Conservation (phyloP, 1,140 invertebrate species). For the Ips nitidus region DNA sequence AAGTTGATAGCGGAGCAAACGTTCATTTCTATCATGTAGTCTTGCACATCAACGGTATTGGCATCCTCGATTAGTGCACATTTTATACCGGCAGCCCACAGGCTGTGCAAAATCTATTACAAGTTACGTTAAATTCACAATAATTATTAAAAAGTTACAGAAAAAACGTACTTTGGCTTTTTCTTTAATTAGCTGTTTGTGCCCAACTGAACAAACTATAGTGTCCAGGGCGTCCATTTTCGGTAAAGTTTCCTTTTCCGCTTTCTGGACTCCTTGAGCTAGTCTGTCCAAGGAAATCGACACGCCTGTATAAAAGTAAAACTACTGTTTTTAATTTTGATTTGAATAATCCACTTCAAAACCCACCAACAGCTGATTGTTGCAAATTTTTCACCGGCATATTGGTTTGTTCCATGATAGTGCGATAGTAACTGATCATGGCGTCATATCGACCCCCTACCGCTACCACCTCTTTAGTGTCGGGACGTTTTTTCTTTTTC, state of each 20-base stretch:
- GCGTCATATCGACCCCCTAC: slow-evolving; percentile 56
- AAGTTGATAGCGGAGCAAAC: slow-evolving; percentile 69
- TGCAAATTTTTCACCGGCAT: slow-evolving; percentile 49
- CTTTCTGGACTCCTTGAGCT: slow-evolving; percentile 58
- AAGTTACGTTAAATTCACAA: slow-evolving; percentile 15
- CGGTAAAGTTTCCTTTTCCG: slow-evolving; percentile 50
- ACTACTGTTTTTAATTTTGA: neutral
- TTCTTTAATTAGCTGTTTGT: slow-evolving; percentile 61
- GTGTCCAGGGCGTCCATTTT: slow-evolving; percentile 60
- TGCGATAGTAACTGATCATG: slow-evolving; percentile 54
- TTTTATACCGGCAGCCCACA: slow-evolving; percentile 55
- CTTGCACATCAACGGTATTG: slow-evolving; percentile 67
- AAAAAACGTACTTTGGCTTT: slow-evolving; percentile 53
- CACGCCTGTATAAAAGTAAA: slow-evolving; percentile 45
- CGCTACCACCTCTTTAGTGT: slow-evolving; percentile 53
- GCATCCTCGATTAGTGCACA: slow-evolving; percentile 52
- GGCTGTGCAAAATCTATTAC: slow-evolving; percentile 50
- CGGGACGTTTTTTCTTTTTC: slow-evolving; percentile 60
- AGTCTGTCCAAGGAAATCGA: slow-evolving; percentile 75
- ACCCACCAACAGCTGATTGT: slow-evolving; percentile 66
- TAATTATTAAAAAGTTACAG: slow-evolving; percentile 3
- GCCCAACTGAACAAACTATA: slow-evolving; percentile 65
- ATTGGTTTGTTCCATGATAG: slow-evolving; percentile 40
- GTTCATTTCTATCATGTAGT: slow-evolving; percentile 63
- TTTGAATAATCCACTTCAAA: neutral